Evolutionary conservation across 2,888 invertebrate genomes (phyloP).

Genomic region (Sepioteuthis lessoniana): DNA sequence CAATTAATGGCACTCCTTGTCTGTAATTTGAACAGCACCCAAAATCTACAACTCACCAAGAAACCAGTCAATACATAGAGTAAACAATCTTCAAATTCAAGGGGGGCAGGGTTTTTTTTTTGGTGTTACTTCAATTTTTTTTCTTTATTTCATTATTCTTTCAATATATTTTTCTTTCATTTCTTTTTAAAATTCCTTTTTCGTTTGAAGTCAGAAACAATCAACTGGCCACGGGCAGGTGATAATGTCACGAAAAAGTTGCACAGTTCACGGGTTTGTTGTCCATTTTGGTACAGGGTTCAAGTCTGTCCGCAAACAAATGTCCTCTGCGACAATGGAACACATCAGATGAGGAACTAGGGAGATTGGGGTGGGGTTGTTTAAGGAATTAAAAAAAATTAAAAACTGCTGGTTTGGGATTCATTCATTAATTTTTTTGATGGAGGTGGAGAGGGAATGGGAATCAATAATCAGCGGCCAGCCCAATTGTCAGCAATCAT

Average conservation of each 20-base stretch:
- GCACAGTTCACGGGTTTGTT: slow-evolving; percentile 19
- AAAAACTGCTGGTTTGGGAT: background rate
- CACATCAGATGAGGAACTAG: background rate
- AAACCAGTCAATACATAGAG: slow-evolving; percentile 45
- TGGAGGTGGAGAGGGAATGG: background rate
- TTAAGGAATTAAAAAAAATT: no score
- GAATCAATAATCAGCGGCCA: background rate
- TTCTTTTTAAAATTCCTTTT: background rate
- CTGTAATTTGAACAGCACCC: slow-evolving; percentile 48
- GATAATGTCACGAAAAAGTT: background rate
- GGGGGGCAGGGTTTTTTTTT: background rate
- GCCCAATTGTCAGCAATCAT: slow-evolving; percentile 33
- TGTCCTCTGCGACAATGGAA: background rate
- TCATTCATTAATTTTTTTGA: no score
- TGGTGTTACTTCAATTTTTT: background rate
- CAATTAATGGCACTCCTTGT: slow-evolving; percentile 46
- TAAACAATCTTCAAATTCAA: slow-evolving; percentile 39
- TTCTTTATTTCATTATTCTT: background rate
- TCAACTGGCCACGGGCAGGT: background rate
- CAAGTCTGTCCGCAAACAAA: slow-evolving; percentile 33
- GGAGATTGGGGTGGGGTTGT: no score
- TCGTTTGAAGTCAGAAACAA: background rate
- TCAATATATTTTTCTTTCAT: background rate
- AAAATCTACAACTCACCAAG: slow-evolving; percentile 46
- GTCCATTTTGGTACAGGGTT: slow-evolving; percentile 20